Evolutionary conservation across 2,888 invertebrate genomes (phyloP).

Genomic region (Xestia xanthographa): DNA sequence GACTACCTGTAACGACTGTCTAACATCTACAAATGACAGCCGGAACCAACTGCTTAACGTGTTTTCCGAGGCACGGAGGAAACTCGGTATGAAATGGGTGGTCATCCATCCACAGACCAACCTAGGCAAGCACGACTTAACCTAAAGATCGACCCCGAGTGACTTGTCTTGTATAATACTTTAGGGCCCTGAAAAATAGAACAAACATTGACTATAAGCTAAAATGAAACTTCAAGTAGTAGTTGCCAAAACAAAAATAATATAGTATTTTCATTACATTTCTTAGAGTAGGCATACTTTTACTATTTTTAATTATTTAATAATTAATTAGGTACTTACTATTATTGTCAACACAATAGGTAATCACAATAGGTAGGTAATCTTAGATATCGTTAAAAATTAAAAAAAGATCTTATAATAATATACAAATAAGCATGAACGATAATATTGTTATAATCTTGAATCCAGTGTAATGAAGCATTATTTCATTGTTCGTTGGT

Average conservation of each 20-base stretch:
- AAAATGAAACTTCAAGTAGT: slow-evolving; percentile 4
- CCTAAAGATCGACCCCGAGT: no score
- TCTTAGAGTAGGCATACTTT: slow-evolving; percentile 13
- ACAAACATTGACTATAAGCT: background rate
- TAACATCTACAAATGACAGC: no score
- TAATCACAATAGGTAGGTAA: background rate
- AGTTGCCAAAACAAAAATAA: background rate
- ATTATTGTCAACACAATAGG: background rate
- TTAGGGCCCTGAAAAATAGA: background rate
- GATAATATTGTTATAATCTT: slow-evolving; percentile 48
- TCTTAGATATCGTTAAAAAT: background rate
- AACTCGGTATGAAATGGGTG: no score
- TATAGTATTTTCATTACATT: slow-evolving; percentile 12
- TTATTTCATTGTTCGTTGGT: slow-evolving; percentile 65
- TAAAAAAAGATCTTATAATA: slow-evolving; percentile 15
- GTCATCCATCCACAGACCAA: no score
- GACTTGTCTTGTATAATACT: background rate
- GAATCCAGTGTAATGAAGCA: slow-evolving; percentile 46
- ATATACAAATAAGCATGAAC: slow-evolving; percentile 17
- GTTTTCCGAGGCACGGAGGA: no score
- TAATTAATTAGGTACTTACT: background rate
- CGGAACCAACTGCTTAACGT: no score
- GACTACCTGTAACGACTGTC: no score
- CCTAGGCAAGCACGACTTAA: no score
- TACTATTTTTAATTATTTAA: background rate